Evolutionary conservation across 2,113 vertebrate genomes (phyloP).

Genomic region (Synodontis membranacea): DNA sequence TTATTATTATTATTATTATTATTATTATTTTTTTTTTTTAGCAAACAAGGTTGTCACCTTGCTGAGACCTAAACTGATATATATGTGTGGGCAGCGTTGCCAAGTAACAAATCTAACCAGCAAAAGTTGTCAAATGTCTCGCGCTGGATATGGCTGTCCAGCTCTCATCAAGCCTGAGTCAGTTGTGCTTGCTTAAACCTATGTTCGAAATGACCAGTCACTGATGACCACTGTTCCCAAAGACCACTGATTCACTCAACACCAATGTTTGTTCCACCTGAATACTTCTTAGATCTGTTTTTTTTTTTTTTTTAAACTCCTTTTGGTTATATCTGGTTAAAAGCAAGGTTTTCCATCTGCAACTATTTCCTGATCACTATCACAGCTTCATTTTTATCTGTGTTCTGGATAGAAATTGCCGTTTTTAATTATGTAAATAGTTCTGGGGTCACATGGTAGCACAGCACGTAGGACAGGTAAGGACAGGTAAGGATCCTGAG

Average conservation of each 20-base stretch:
- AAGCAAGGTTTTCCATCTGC: background rate
- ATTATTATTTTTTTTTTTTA: background rate
- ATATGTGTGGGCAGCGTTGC: background rate
- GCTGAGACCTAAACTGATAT: background rate
- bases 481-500: too few species aligned
- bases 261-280: background rate
- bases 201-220: background rate
- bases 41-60: background rate
- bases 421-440: background rate
- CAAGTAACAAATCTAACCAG: background rate
- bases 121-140: background rate
- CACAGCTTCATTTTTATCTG: background rate
- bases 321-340: background rate
- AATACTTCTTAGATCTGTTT: background rate
- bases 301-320: background rate
- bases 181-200: background rate
- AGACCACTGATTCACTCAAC: background rate
- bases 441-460: background rate
- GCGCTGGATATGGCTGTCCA: background rate
- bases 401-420: background rate
- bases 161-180: background rate
- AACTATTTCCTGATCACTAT: background rate
- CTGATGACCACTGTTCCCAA: background rate
- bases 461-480: background rate
- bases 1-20: too few species aligned